phyloP scores from a whole-genome alignment of 2,797 vertebrate genomes.

The Acanthornis magna region DNA sequence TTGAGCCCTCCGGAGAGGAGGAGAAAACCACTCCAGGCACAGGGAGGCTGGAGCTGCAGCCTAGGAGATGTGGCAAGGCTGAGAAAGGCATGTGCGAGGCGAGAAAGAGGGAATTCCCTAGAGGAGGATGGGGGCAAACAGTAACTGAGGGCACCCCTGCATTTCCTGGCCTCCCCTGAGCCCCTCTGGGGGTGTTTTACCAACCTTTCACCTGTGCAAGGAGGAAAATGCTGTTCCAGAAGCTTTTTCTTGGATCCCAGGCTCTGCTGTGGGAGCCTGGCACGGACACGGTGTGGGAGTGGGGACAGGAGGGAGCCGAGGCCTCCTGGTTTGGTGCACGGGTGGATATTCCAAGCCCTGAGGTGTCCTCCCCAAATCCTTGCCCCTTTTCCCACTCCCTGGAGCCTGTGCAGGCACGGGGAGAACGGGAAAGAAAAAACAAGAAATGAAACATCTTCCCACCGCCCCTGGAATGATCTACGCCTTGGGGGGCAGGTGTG shows the following conservation, averaged over 20 bases:
- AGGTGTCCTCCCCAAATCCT: constrained; percentile 2
- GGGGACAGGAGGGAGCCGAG: background rate
- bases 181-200: background rate
- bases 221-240: background rate
- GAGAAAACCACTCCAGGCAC: background rate
- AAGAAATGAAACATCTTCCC: background rate
- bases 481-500: background rate
- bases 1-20: background rate
- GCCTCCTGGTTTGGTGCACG: background rate
- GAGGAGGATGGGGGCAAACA: background rate
- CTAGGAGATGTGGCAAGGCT: background rate
- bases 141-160: background rate
- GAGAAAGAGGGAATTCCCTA: background rate
- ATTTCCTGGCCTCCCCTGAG: background rate
- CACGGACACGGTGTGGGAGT: background rate
- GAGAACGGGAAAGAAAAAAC: background rate
- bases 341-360: constrained; percentile 35
- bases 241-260: background rate
- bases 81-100: background rate
- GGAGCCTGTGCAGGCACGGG: background rate
- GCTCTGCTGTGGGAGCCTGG: background rate
- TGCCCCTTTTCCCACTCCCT: background rate
- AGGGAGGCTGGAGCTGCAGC: background rate
- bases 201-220: background rate
- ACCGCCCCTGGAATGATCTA: background rate